Evolutionary conservation across 2,888 invertebrate species (phyloP).

Genomic region (Merodon equestris): DNA sequence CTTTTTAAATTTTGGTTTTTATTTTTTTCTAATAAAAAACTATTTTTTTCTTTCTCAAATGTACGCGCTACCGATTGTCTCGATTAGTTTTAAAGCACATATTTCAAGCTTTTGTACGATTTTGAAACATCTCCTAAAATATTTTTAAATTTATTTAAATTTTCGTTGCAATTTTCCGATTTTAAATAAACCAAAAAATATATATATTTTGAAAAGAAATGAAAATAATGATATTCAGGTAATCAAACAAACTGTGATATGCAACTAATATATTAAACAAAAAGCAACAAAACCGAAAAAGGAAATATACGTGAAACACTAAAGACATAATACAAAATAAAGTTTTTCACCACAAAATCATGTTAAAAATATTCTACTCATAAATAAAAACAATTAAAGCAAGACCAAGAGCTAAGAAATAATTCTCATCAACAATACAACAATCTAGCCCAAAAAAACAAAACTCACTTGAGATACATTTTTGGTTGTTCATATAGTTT

Average conservation of each 20-base stretch:
- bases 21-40: no score
- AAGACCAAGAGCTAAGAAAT: constrained; percentile 14
- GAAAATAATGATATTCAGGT: constrained; percentile 59
- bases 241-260: constrained; percentile 69
- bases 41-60: no score
- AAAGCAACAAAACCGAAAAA: constrained; percentile 25
- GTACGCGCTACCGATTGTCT: no score
- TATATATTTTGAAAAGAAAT: constrained; percentile 49
- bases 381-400: constrained; percentile 20
- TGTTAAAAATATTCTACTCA: constrained; percentile 26
- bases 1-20: no score
- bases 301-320: no score
- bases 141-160: no score
- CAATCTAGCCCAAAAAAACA: constrained; percentile 14
- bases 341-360: constrained; percentile 6
- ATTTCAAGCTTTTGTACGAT: no score
- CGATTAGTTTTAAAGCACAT: no score
- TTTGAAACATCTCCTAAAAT: no score
- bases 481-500: constrained; percentile 12
- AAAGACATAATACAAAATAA: constrained; percentile 10
- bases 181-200: constrained; percentile 28
- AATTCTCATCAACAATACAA: constrained; percentile 19
- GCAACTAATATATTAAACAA: constrained; percentile 56
- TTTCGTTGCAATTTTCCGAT: no score
- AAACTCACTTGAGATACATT: constrained; percentile 24